A percentile compares a stretch with the other conserved stretches of the same genome.
Evolutionary conservation across 1,140 invertebrate genomes (phyloP).

Genomic region (Diabrotica virgifera): DNA sequence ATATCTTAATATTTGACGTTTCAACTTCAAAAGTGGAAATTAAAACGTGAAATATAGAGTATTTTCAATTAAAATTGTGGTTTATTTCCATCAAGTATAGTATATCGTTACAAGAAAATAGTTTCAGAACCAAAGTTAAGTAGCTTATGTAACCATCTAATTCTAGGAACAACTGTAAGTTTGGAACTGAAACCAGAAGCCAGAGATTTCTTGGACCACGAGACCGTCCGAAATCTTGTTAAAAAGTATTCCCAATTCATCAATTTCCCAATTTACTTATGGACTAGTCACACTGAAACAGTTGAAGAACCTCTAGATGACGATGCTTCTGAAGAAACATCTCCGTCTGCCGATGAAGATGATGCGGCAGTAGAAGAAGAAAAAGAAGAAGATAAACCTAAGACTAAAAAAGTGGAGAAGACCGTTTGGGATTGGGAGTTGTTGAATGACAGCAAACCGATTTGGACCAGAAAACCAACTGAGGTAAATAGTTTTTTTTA

Average conservation of each 20-base stretch:
- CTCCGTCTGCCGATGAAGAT: slow-evolving; percentile 45
- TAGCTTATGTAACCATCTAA: background rate
- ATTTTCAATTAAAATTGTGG: no score
- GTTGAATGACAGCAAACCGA: slow-evolving; percentile 94
- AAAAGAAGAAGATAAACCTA: slow-evolving; percentile 78
- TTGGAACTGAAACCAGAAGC: slow-evolving; percentile 97
- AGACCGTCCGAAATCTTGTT: slow-evolving; percentile 86
- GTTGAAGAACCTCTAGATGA: slow-evolving; percentile 72
- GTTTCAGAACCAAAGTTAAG: no score
- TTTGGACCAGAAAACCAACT: slow-evolving; percentile 90
- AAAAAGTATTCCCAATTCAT: slow-evolving; percentile 99
- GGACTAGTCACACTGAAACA: slow-evolving; percentile 89
- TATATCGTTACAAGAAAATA: no score
- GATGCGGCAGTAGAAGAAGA: slow-evolving; percentile 57
- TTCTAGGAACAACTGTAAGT: slow-evolving; percentile 50
- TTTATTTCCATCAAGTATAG: no score
- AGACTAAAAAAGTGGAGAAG: slow-evolving; percentile 89
- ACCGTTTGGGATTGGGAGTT: slow-evolving; percentile 98
- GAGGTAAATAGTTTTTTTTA: slow-evolving; percentile 62
- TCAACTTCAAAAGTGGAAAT: no score
- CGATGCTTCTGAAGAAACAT: slow-evolving; percentile 38
- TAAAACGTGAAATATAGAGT: no score
- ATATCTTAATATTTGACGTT: no score
- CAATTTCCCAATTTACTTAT: slow-evolving; percentile 97
- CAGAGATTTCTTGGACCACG: slow-evolving; percentile 89